Conservation (phyloP, 2,113 vertebrate species). For the Lontra canadensis region DNA sequence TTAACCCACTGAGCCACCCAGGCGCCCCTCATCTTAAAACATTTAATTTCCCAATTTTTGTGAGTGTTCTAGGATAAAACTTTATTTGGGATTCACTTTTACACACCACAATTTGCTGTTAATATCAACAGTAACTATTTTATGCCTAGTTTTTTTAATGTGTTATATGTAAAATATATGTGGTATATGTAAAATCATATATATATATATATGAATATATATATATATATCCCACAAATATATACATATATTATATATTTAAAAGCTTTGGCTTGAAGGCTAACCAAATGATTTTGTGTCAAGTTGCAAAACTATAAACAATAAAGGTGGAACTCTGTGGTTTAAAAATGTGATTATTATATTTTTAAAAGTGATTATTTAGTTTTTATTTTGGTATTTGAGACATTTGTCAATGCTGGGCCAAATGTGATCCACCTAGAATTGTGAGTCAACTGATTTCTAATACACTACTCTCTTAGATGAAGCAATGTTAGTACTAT, state of each 20-base stretch:
- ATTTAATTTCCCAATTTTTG: not conserved
- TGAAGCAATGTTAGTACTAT: not conserved
- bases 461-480: not conserved
- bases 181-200: not conserved
- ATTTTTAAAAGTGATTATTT: not conserved
- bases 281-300: not conserved
- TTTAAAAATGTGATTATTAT: not conserved
- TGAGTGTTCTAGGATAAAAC: not conserved
- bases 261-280: not conserved
- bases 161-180: not conserved
- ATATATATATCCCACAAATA: not conserved
- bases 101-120: not conserved
- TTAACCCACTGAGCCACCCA: too few species aligned
- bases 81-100: not conserved
- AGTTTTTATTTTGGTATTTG: not conserved
- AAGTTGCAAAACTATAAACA: not conserved
- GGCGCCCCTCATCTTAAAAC: conserved; percentile 19
- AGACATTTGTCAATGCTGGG: not conserved
- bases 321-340: not conserved
- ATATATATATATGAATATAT: not conserved
- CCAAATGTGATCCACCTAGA: not conserved
- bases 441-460: not conserved
- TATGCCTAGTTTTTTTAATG: not conserved
- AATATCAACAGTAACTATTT: not conserved
- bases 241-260: not conserved